Base-by-base conservation (phyloP, 2,797 vertebrate species). In the Triplophysa yarkandensis region DNA sequence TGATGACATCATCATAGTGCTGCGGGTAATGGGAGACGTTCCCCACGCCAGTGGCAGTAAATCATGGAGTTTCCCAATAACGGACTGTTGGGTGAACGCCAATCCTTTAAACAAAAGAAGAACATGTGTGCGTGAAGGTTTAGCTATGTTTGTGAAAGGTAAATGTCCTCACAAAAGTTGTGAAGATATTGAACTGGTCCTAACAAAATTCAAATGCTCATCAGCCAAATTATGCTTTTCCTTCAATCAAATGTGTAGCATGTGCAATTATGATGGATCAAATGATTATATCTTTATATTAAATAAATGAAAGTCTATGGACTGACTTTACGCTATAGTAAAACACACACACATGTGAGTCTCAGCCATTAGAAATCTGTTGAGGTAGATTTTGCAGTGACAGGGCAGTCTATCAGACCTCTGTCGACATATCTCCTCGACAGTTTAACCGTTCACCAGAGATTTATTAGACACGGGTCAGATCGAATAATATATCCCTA, bases 401-500 rank as follows among this genome's bases (percentile, higher is more conserved):
- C 52, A 71, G 68, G 66, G 58, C 57, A 74, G 77, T 71, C 48
- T 27, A 52, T 77, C 75, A 54, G 68, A 23, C 39, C 69, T 52
- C 54, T 27, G 57, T 76, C 68, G 39, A 55, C 73, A 63, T 71
- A 67, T 82, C 74, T 58, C 48, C 2, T 23, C 9, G 61, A 75
- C 74, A 76, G 68, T 77, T 77, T 77, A 79, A 81, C 77, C 64
- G 44, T 39, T 54, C 41, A 65, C 13, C 7, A 44, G 63, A 82
- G 78, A 80, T 82, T 77, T 82, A 80, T 73, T 75, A 74, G 68
- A 44, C 30, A 76, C 39, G 71, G 81, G 77, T 82, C 75, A 77
- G 69, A 64, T 66, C 39, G 58, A 48, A 76, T 74, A 68, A 65
- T 71, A 72, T 32, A 76, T 63, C 74, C 57, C 71, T 63, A 64